A percentile compares a stretch with the other conserved stretches of the same genome.
phyloP scores from a whole-genome alignment of 2,888 invertebrate species.

The Drosophila rellima region DNA sequence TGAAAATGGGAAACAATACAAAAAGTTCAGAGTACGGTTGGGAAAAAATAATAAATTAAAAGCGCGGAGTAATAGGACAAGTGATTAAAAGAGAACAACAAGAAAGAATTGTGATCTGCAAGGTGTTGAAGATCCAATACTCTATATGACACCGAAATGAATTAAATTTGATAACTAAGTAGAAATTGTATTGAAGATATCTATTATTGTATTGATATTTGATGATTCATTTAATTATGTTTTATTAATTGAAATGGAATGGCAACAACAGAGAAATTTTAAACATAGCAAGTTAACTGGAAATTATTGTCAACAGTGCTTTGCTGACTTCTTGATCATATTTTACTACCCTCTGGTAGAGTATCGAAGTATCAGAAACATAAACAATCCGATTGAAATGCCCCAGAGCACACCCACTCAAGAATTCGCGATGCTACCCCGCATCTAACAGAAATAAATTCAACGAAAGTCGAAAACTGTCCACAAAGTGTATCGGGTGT shows the following conservation, averaged over 20 bases:
- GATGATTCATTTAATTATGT: background rate
- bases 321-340: background rate
- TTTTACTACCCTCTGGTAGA: background rate
- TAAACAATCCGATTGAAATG: conserved; percentile 10
- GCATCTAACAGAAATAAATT: conserved; percentile 28
- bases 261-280: background rate
- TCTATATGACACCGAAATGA: background rate
- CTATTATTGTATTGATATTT: no score
- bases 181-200: background rate
- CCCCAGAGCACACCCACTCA: conserved; percentile 10
- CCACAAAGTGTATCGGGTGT: conserved; percentile 30
- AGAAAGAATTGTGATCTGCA: background rate
- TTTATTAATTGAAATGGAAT: background rate
- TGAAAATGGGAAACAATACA: conserved; percentile 36
- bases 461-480: conserved; percentile 42
- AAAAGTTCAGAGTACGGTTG: conserved; percentile 69
- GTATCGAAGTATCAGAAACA: conserved; percentile 10
- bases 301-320: background rate
- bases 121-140: background rate
- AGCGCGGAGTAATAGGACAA: conserved; percentile 70
- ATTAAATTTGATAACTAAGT: background rate
- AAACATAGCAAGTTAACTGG: background rate
- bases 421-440: background rate
- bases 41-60: conserved; percentile 71
- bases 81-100: conserved; percentile 54